Conservation (phyloP, 2,797 vertebrate genomes). For the Lithobates sylvaticus region DNA sequence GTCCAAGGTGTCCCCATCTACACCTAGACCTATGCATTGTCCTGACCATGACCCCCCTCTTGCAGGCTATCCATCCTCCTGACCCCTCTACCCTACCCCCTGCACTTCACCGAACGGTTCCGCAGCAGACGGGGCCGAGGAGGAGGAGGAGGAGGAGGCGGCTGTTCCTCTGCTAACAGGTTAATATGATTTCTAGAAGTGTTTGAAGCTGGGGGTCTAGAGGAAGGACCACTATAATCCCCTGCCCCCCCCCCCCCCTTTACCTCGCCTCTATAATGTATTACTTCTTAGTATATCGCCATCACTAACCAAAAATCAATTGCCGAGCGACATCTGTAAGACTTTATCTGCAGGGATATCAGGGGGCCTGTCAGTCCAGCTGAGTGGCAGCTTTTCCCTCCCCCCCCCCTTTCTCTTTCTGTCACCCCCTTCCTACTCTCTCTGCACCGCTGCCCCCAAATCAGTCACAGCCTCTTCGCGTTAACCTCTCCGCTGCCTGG, state of each 20-base stretch:
- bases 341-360: slow-evolving; percentile 80
- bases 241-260: slow-evolving; percentile 68
- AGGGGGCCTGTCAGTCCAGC: slow-evolving; percentile 70
- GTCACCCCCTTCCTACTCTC: slow-evolving; percentile 67
- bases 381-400: slow-evolving; percentile 70
- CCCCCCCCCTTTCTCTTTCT: slow-evolving; percentile 61
- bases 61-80: background rate
- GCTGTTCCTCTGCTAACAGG: slow-evolving; percentile 31
- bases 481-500: slow-evolving; percentile 37
- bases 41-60: slow-evolving; percentile 37
- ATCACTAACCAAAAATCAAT: slow-evolving; percentile 84
- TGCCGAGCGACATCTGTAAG: slow-evolving; percentile 78
- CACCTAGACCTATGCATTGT: background rate
- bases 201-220: slow-evolving; percentile 73
- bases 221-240: slow-evolving; percentile 66
- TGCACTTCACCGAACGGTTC: slow-evolving; percentile 26
- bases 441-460: slow-evolving; percentile 73
- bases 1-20: no score
- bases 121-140: background rate
- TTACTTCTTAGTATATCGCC: slow-evolving; percentile 80
- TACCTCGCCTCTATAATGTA: slow-evolving; percentile 77
- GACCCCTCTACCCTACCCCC: slow-evolving; percentile 19
- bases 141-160: slow-evolving; percentile 5
- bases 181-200: slow-evolving; percentile 69
- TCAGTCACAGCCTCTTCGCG: slow-evolving; percentile 68